Evolutionary conservation across 1,140 invertebrate species (phyloP).

Genomic region (Ectropis grisescens): DNA sequence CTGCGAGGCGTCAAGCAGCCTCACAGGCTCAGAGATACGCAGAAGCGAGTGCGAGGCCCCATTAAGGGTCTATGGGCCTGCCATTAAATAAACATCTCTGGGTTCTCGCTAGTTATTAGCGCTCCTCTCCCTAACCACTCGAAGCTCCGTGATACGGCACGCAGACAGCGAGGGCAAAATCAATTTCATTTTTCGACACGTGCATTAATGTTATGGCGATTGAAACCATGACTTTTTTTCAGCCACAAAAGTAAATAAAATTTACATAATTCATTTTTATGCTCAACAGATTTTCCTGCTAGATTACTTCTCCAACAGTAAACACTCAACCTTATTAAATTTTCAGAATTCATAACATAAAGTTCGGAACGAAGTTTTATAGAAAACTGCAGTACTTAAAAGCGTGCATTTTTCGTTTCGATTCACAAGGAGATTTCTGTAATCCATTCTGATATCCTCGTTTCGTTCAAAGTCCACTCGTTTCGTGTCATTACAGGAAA

Average conservation of each 20-base stretch:
- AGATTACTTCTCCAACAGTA: too few species aligned
- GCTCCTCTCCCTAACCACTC: slow-evolving; percentile 49
- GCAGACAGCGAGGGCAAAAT: slow-evolving; percentile 55
- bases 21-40: slow-evolving; percentile 21
- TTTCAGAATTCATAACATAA: too few species aligned
- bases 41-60: slow-evolving; percentile 38
- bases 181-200: slow-evolving; percentile 68
- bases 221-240: slow-evolving; percentile 24
- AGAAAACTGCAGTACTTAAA: too few species aligned
- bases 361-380: too few species aligned
- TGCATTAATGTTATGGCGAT: slow-evolving; percentile 55
- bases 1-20: slow-evolving; percentile 16
- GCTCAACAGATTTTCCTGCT: too few species aligned
- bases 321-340: too few species aligned
- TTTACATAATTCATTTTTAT: slow-evolving; percentile 2
- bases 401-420: neutral
- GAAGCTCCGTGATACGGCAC: slow-evolving; percentile 59
- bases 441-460: slow-evolving; percentile 44
- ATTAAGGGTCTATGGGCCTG: slow-evolving; percentile 59
- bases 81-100: slow-evolving; percentile 68
- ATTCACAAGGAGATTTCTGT: slow-evolving; percentile 27
- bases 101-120: slow-evolving; percentile 60
- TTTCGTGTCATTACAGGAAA: slow-evolving; percentile 48
- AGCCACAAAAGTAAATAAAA: slow-evolving; percentile 1
- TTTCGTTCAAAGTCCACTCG: slow-evolving; percentile 54